Evolutionary conservation across 2,888 invertebrate species (phyloP).

Genomic region (Priocnemis perturbator): DNA sequence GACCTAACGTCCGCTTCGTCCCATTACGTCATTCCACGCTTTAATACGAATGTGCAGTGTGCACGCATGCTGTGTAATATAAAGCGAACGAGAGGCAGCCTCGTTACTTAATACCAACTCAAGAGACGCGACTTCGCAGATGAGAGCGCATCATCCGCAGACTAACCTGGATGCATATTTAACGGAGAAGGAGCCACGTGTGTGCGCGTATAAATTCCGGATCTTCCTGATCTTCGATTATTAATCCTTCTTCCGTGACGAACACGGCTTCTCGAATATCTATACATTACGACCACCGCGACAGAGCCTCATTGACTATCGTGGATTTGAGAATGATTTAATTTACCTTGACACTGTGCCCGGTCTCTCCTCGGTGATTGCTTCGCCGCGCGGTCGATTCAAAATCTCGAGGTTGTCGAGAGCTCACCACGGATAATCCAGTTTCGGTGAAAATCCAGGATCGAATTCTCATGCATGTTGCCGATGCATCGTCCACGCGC

Average conservation of each 20-base stretch:
- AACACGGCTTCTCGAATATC: too few relatives aligned
- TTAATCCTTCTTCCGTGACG: too few relatives aligned
- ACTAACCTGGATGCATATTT: slow-evolving; percentile 59
- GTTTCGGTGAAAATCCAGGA: neutral
- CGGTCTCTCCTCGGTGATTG: neutral
- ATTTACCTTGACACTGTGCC: too few relatives aligned
- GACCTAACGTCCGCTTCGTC: too few relatives aligned
- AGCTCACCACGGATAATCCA: neutral
- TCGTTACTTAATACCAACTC: slow-evolving; percentile 57
- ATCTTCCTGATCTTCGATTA: too few relatives aligned
- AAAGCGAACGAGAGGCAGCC: slow-evolving; percentile 44
- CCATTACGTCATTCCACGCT: too few relatives aligned
- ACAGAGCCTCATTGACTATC: too few relatives aligned
- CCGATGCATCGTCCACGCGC: slow-evolving; percentile 2
- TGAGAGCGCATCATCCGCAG: slow-evolving; percentile 57
- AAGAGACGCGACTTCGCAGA: slow-evolving; percentile 56
- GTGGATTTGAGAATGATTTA: too few relatives aligned
- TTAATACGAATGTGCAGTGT: too few relatives aligned
- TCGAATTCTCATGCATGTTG: neutral
- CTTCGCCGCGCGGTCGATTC: neutral
- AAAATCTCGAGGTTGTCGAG: neutral
- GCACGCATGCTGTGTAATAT: slow-evolving; percentile 30
- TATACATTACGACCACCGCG: too few relatives aligned
- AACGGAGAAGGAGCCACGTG: slow-evolving; percentile 15
- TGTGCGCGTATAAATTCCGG: too few relatives aligned